Base-by-base conservation (phyloP, 2,797 vertebrate genomes). In the Dipus sagitta region DNA sequence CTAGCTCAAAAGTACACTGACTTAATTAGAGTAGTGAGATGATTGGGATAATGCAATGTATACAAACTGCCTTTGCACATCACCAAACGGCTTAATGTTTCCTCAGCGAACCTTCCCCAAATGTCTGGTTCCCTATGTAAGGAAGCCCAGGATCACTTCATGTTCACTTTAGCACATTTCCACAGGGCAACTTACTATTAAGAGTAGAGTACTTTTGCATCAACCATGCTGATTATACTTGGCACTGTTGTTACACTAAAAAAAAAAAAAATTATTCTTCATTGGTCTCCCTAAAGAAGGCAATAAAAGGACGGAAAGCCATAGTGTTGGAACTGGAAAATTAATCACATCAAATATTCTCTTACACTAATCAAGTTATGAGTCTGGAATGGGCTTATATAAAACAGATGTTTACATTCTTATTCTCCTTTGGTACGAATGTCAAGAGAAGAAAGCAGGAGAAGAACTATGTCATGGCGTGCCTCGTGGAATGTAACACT, bases 371-470 rank as follows among this genome's bases (percentile, higher is more conserved):
- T 98, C 96, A 98, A 98, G 97, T 98, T 98, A 97, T 97, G 97
- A 97, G 97, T 92, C 96, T 98, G 93, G 95, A 97, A 98, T 77
- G 89, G 94, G 95, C 95, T 98, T 98, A 98, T 98, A 97, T 97
- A 97, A 98, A 98, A 96, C 98, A 98, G 98, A 98, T 98, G 98
- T 98, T 98, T 98, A 98, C 97, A 98, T 98, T 98, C 96, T 97
- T 98, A 95, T 93, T 97, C 84, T 96, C 97, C 89, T 98, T 98
- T 96, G 96, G 96, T 97, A 96, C 96, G 94, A 96, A 98, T 88
- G 97, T 98, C 97, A 97, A 97, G 96, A 97, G 97, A 97, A 97
- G 96, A 96, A 98, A 98, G 96, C 96, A 96, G 96, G 96, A 97
- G 93, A 98, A 95, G 86, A 94, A 76, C 79, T 84, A 76, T 93